Conservation (phyloP, 2,888 invertebrate genomes). For the Timandra comae region DNA sequence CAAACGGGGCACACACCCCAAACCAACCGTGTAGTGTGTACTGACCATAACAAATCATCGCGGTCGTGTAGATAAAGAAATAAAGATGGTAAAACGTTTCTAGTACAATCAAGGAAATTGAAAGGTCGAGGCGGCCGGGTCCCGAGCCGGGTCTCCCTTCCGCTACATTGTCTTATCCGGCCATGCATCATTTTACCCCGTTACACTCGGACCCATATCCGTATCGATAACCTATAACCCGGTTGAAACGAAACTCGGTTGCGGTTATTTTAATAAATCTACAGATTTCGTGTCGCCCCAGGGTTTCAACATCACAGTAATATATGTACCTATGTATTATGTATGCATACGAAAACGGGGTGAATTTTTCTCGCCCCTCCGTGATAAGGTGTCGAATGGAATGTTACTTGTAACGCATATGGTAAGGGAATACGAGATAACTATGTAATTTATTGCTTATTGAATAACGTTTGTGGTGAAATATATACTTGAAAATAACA, state of each 20-base stretch:
- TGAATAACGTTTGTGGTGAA: too few relatives aligned
- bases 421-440: slow-evolving; percentile 6
- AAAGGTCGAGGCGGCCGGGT: slow-evolving; percentile 55
- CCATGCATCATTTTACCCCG: slow-evolving; percentile 54
- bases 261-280: slow-evolving; percentile 49
- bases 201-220: slow-evolving; percentile 23
- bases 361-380: slow-evolving; percentile 8
- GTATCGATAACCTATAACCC: slow-evolving; percentile 28
- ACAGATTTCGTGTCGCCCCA: slow-evolving; percentile 10
- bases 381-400: slow-evolving; percentile 13
- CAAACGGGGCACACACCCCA: slow-evolving; percentile 20
- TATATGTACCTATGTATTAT: too few relatives aligned
- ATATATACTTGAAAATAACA: too few relatives aligned
- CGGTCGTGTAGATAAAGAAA: slow-evolving; percentile 40
- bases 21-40: slow-evolving; percentile 19
- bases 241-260: slow-evolving; percentile 9
- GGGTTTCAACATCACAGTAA: slow-evolving; percentile 2
- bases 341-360: slow-evolving; percentile 9
- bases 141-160: slow-evolving; percentile 49
- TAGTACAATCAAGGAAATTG: slow-evolving; percentile 63
- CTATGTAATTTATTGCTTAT: neutral
- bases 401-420: slow-evolving; percentile 10
- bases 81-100: slow-evolving; percentile 31
- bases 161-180: slow-evolving; percentile 59
- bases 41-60: slow-evolving; percentile 38